Percentiles rank a stretch among this genome's conserved stretches.
Evolutionary conservation across 2,888 invertebrate genomes (phyloP).

Genomic region (Lasioglossum figueresi): DNA sequence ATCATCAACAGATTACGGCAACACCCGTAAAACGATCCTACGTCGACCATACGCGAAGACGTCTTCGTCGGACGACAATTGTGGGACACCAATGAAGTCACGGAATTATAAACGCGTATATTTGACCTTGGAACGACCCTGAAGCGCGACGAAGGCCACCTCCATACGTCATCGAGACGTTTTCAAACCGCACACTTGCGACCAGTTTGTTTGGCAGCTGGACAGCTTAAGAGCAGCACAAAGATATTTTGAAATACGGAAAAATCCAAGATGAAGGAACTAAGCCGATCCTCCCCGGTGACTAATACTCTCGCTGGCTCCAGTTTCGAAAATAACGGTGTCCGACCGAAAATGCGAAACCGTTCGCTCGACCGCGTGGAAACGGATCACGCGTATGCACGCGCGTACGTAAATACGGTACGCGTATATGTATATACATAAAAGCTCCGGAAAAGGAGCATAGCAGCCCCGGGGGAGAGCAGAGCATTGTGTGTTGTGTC

Average conservation of each 20-base stretch:
- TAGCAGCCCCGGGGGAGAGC: constrained; percentile 18
- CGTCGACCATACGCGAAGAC: background rate
- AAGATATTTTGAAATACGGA: background rate
- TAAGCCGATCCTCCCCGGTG: constrained; percentile 19
- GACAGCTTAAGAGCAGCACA: background rate
- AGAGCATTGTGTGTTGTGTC: constrained; percentile 53
- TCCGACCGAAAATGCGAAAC: constrained; percentile 20
- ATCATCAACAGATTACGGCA: too few relatives aligned
- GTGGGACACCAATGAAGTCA: background rate
- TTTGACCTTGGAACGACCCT: background rate
- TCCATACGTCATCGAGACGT: background rate
- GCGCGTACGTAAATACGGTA: background rate
- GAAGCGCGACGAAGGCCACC: background rate
- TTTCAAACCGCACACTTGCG: background rate
- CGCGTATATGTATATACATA: background rate
- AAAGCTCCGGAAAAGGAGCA: constrained; percentile 58
- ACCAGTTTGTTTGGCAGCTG: background rate
- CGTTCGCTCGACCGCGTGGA: constrained; percentile 10
- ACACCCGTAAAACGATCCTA: background rate
- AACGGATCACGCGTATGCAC: constrained; percentile 24
- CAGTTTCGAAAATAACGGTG: constrained; percentile 53
- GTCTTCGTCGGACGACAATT: background rate
- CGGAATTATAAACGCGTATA: background rate
- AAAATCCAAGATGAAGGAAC: background rate
- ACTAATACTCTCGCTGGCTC: constrained; percentile 36